Evolutionary conservation across 2,113 vertebrate genomes (phyloP), one percentile per base, ranked within the genome.

Genomic region (Phycodurus eques): DNA sequence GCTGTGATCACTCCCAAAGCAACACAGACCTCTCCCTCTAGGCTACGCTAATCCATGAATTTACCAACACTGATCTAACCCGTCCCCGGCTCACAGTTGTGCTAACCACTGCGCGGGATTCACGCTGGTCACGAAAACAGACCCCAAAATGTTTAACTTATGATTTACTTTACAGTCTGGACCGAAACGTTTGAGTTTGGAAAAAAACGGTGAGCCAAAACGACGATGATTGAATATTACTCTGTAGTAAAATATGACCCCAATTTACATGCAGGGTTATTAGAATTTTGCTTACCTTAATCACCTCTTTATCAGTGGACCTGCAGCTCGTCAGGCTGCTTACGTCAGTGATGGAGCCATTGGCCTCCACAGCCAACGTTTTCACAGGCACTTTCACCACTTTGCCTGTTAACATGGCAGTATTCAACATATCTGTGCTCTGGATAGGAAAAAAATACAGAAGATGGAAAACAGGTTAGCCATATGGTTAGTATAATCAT

Each of bases 381-480:
- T 81, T 94, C 74, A 98, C 68, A 0, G 95, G 95, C 60, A 96
- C 83, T 0, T 93, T 91, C 43, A 98, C 94, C 0, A 81, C 93
- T 84, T 91, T 94, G 8, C 96, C 96, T 0, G 96, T 98, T 65
- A 99, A 93, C 31, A 96, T 89, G 0, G 97, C 98, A 0, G 96
- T 98, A 77, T 98, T 99, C 77, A 99, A 88, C 14, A 99, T 86
- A 70, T 96, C 96, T 0, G 88, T 89, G 80, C 94, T 94, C 98
- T 99, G 90, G 54, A 19, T 2, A 10, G 39, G 64, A 86, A 74
- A 61, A 35, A 4, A 5, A 60, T 5, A 59, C 1, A 60, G 27
- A 15, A 68, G 47, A 54, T 8, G 42, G 62, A 56, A 1, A 27
- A 13, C 27, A 46, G 9, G 42, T 77, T 27, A 76, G 60, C 20